Evolutionary conservation across 2,113 vertebrate species (phyloP).

Genomic region (Apistogramma diplotaenia): DNA sequence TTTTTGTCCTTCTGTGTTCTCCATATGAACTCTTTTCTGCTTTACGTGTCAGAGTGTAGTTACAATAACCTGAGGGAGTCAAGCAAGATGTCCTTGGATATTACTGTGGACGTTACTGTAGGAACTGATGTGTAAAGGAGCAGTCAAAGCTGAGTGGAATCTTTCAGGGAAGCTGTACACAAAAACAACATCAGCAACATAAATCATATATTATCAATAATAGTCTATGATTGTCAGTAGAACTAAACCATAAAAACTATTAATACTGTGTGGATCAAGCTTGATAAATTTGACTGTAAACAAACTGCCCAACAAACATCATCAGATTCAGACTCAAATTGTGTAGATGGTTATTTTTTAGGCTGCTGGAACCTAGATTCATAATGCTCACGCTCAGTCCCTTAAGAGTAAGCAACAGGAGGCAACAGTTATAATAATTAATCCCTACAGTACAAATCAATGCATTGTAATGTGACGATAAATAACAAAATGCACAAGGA

Average conservation of each 20-base stretch:
- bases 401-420: background rate
- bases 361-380: background rate
- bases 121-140: conserved; percentile 9
- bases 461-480: conserved; percentile 16
- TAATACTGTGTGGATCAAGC: background rate
- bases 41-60: background rate
- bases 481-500: background rate
- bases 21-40: background rate
- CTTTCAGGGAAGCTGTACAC: background rate
- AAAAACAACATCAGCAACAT: background rate
- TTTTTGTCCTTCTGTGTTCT: background rate
- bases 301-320: background rate
- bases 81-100: background rate
- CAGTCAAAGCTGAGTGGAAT: background rate
- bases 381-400: background rate
- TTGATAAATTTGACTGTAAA: background rate
- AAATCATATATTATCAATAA: background rate
- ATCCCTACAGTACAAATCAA: conserved; percentile 15
- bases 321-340: background rate
- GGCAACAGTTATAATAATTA: background rate
- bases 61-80: background rate
- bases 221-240: no score
- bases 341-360: no score
- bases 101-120: background rate
- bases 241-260: background rate